These are phyloP conservation scores for Capitulum mitella DNA, from an alignment of 2,888 invertebrate species.

Conservation along the genomic window DNA sequence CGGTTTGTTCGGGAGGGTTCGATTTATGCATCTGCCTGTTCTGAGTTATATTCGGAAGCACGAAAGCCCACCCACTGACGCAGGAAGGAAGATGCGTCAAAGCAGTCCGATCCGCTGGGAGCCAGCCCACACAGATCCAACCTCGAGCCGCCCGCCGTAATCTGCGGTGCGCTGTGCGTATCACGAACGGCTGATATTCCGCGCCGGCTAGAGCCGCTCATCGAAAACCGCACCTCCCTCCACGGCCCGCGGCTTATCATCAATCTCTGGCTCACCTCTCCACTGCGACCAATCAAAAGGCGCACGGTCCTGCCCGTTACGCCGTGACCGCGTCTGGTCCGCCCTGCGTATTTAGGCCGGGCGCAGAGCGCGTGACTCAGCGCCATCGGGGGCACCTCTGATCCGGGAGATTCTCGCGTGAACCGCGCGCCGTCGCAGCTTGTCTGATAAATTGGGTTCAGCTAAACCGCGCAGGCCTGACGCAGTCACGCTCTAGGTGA, in stretches of 20 bases:
- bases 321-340: neutral
- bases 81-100: no score
- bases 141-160: no score
- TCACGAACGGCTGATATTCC: no score
- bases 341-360: neutral
- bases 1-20: no score
- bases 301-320: neutral
- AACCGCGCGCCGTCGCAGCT: constrained; percentile 17
- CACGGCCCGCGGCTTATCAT: neutral
- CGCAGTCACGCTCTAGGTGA: constrained; percentile 28
- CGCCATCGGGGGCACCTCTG: constrained; percentile 10
- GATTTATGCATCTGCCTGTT: no score
- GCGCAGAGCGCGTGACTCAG: neutral
- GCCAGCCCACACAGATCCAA: no score
- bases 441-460: constrained; percentile 28
- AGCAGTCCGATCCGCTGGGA: no score
- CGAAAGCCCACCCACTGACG: no score
- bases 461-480: constrained; percentile 16
- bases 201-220: no score
- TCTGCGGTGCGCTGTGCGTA: no score
- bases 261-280: neutral
- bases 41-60: no score
- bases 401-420: constrained; percentile 25
- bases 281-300: neutral
- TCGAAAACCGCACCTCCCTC: no score